phyloP scores from a whole-genome alignment of 2,113 vertebrate genomes.

The Lynx canadensis region DNA sequence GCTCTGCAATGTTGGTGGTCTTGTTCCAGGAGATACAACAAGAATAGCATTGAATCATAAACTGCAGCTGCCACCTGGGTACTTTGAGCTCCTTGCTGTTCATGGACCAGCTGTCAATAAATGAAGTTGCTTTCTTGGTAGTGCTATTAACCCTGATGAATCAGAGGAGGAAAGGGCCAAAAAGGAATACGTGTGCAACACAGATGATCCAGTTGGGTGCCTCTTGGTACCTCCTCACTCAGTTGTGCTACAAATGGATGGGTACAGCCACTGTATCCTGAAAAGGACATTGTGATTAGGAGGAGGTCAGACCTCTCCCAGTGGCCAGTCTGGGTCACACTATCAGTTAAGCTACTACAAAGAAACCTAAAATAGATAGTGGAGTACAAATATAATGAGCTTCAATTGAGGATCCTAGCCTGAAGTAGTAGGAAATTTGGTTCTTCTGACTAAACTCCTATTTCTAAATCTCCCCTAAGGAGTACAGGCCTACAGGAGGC shows the following conservation, averaged over 20 bases:
- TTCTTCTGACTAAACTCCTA: not conserved
- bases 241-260: not conserved
- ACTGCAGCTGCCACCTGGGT: not conserved
- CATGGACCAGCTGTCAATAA: not conserved
- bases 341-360: not conserved
- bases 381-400: not conserved
- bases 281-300: not conserved
- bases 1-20: not conserved
- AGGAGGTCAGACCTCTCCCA: fast-evolving
- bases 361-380: not conserved
- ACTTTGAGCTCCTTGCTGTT: not conserved
- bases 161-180: not conserved
- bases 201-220: not conserved
- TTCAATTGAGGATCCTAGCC: not conserved
- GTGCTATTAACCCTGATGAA: not conserved
- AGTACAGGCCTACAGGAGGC: not conserved
- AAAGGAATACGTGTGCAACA: not conserved
- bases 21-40: not conserved
- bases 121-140: not conserved
- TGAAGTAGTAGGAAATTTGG: not conserved
- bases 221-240: not conserved
- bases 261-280: not conserved
- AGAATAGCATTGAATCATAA: not conserved
- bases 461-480: not conserved
- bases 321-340: not conserved